Base-by-base conservation (phyloP, 2,113 vertebrate genomes). In the Erythrocebus patas region DNA sequence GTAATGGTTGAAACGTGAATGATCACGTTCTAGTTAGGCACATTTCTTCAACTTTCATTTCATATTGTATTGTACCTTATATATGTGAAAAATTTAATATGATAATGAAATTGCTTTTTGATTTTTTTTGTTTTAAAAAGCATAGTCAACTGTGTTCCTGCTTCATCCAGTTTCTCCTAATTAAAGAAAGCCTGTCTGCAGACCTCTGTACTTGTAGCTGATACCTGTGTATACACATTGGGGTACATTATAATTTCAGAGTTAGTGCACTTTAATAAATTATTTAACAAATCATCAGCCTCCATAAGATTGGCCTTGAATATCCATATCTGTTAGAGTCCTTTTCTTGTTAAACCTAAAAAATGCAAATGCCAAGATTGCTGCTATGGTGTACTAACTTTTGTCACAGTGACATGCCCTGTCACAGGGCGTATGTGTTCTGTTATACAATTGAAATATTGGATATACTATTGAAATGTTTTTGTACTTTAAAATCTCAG, bases 91-190 rank as follows among this genome's bases (percentile, higher is more conserved):
- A 93, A 91, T 43, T 87, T 80, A 94, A 38, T 87, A 43, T 89
- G 32, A 97, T 72, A 86, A 82, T 66, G 20, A 94, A 93, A 93
- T 93, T 83, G 35, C 48, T 93, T 78, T 79, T 91, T 73, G 40
- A 76, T 57, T 57, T 59, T 68, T 82, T 94, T 82, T 32, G 52
- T 52, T 38, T 88, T 81, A 25, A 75, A 94, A 59, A 92, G 25
- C 16, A 23, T 66, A 78, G 78, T 55, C 78, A 79, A n/a, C 32
- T 84, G 8, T 91, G 90, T 93, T 76, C 66, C 43, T 91, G 11
- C 16, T 35, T 96, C 48, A 85, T 66, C 30, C 52, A 89, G 8
- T 59, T 96, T 88, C 92, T 93, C 23, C 55, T 93, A 48, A 79
- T 66, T 84, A 43, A 88, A 50, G 18, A 86, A 66, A 59, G 32